Percentiles rank a stretch among this genome's conserved stretches.
phyloP scores from a whole-genome alignment of 2,888 invertebrate genomes.

The Leucophora obtusa region DNA sequence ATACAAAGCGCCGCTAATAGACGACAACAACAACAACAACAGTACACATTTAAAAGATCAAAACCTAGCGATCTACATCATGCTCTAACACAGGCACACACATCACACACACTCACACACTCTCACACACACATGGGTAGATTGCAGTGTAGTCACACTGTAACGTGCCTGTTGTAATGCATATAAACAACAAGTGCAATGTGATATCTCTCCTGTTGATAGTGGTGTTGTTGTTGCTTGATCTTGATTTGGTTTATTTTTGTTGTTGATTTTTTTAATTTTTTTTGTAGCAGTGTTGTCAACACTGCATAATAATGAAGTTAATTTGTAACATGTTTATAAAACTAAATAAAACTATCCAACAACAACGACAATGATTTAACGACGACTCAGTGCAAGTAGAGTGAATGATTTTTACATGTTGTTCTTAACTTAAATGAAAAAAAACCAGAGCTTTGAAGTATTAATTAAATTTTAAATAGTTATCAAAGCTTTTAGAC shows the following conservation, averaged over 20 bases:
- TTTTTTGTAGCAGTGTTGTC: slow-evolving; percentile 60
- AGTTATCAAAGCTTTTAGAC: not conserved
- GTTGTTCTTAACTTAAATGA: slow-evolving; percentile 9
- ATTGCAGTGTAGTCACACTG: not conserved
- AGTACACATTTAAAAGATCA: slow-evolving; percentile 53
- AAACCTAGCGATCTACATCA: slow-evolving; percentile 53
- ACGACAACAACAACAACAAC: slow-evolving; percentile 48
- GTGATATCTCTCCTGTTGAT: slow-evolving; percentile 51
- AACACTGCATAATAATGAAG: slow-evolving; percentile 71
- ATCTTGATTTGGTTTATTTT: slow-evolving; percentile 59
- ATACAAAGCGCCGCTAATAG: slow-evolving; percentile 64
- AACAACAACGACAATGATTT: slow-evolving; percentile 28
- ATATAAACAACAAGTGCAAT: slow-evolving; percentile 63
- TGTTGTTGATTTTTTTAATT: slow-evolving; percentile 13
- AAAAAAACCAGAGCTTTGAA: not conserved
- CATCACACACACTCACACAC: slow-evolving; percentile 23
- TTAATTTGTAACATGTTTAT: slow-evolving; percentile 64
- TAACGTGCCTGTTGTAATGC: slow-evolving; percentile 45
- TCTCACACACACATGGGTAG: not conserved
- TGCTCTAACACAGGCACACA: slow-evolving; percentile 18
- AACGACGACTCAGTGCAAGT: slow-evolving; percentile 26
- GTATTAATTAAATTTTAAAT: not conserved
- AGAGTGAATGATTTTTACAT: slow-evolving; percentile 11
- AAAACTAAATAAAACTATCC: slow-evolving; percentile 35
- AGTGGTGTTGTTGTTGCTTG: slow-evolving; percentile 45